phyloP scores from a whole-genome alignment of 2,113 vertebrate species.

The Pampusana beccarii region DNA sequence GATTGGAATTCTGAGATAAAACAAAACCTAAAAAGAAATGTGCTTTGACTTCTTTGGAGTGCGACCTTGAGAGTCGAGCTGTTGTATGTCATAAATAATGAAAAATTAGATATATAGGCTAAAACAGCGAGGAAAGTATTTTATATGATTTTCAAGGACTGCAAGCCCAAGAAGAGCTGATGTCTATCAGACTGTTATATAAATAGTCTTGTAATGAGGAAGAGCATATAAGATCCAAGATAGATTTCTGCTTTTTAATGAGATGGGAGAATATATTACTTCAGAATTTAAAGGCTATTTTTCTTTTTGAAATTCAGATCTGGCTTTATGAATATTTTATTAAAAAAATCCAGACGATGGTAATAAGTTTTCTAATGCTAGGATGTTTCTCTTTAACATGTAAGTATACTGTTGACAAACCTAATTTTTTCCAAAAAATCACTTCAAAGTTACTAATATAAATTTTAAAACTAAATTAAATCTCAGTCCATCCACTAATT shows the following conservation, averaged over 20 bases:
- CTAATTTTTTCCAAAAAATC: constrained; percentile 10
- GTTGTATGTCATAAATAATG: constrained; percentile 52
- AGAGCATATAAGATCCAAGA: constrained; percentile 36
- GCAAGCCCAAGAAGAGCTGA: constrained; percentile 7
- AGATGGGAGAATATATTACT: constrained; percentile 50
- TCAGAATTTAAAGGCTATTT: constrained; percentile 53
- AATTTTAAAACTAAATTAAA: neutral
- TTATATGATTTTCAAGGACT: constrained; percentile 44
- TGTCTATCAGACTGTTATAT: constrained; percentile 39
- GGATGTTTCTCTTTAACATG: neutral
- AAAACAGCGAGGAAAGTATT: neutral
- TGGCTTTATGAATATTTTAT: constrained; percentile 60
- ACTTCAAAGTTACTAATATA: neutral
- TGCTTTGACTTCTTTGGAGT: neutral
- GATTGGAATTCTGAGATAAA: constrained; percentile 40
- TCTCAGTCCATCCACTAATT: neutral
- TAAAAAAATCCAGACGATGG: neutral
- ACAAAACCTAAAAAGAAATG: constrained; percentile 3
- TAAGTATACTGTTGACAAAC: constrained; percentile 26
- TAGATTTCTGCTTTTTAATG: constrained; percentile 55
- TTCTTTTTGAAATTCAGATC: constrained; percentile 57
- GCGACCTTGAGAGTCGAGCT: constrained; percentile 38
- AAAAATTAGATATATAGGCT: constrained; percentile 23
- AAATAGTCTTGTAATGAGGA: constrained; percentile 58
- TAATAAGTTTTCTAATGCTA: constrained; percentile 25